Conservation (phyloP, 1,140 invertebrate species). For the Eufriesea mexicana region DNA sequence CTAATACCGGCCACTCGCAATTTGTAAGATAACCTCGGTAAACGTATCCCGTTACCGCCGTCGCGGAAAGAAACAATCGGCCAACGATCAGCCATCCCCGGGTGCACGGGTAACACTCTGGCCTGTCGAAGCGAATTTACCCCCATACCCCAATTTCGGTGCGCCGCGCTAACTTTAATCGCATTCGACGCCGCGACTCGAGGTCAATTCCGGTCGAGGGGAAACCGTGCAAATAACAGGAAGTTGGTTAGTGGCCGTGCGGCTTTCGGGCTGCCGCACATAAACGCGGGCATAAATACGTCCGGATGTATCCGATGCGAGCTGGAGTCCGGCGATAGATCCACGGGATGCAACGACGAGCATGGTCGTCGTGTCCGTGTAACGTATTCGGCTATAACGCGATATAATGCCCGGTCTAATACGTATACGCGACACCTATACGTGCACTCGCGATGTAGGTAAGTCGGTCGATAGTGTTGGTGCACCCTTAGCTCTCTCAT, state of each 20-base stretch:
- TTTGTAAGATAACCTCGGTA: constrained; percentile 17
- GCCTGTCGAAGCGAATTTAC: constrained; percentile 1
- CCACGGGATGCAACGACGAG: background rate
- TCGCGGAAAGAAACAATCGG: constrained; percentile 4
- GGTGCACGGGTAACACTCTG: no score
- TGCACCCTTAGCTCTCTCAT: constrained; percentile 56
- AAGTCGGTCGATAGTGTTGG: constrained; percentile 55
- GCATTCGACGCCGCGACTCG: constrained; percentile 36
- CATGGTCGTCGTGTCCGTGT: no score
- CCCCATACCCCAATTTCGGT: background rate
- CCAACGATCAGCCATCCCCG: no score
- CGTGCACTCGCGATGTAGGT: background rate
- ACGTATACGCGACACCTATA: background rate
- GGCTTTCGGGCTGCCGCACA: constrained; percentile 44
- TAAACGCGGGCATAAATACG: constrained; percentile 57
- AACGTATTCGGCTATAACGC: constrained; percentile 24
- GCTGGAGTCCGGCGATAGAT: constrained; percentile 29
- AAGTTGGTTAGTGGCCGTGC: constrained; percentile 48
- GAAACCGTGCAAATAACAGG: constrained; percentile 52
- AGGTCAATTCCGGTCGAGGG: constrained; percentile 39
- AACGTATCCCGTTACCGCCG: constrained; percentile 18
- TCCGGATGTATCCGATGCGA: constrained; percentile 52
- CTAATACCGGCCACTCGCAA: constrained; percentile 10
- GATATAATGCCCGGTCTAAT: background rate
- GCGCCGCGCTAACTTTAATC: constrained; percentile 49